phyloP scores from a whole-genome alignment of 1,140 invertebrate genomes.

The Drosophila cardini region DNA sequence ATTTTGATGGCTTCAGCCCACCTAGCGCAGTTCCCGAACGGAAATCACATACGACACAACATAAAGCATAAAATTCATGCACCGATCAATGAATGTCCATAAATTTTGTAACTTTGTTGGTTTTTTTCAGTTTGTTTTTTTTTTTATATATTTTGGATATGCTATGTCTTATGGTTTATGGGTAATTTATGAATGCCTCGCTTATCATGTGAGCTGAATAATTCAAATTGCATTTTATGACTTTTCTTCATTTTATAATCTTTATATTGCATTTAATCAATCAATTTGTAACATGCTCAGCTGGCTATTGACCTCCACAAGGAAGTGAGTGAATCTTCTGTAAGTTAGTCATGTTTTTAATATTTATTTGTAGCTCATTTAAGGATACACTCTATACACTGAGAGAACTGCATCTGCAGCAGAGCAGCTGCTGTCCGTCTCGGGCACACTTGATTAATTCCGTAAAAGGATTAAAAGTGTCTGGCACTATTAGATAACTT shows the following conservation, averaged over 20 bases:
- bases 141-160: slow-evolving; percentile 26
- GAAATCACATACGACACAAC: slow-evolving; percentile 81
- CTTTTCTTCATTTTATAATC: slow-evolving; percentile 51
- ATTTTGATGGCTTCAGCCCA: slow-evolving; percentile 69
- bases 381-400: background rate
- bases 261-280: slow-evolving; percentile 51
- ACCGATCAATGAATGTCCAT: slow-evolving; percentile 73
- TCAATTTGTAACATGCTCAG: slow-evolving; percentile 53
- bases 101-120: slow-evolving; percentile 57
- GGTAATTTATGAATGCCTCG: slow-evolving; percentile 80
- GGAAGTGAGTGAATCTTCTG: background rate
- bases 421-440: slow-evolving; percentile 52
- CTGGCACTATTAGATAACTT: slow-evolving; percentile 74
- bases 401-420: slow-evolving; percentile 34
- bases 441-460: slow-evolving; percentile 80
- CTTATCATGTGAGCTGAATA: slow-evolving; percentile 73
- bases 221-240: slow-evolving; percentile 57
- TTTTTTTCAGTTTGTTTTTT: slow-evolving; percentile 30
- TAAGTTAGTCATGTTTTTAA: background rate
- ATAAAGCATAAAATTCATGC: slow-evolving; percentile 77
- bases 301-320: slow-evolving; percentile 40
- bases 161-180: slow-evolving; percentile 61
- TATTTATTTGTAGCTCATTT: background rate
- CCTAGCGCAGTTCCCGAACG: slow-evolving; percentile 72
- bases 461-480: slow-evolving; percentile 78